These are phyloP conservation scores for Catagonus wagneri DNA, from an alignment of 2,113 vertebrate genomes.

Conservation along the genomic window DNA sequence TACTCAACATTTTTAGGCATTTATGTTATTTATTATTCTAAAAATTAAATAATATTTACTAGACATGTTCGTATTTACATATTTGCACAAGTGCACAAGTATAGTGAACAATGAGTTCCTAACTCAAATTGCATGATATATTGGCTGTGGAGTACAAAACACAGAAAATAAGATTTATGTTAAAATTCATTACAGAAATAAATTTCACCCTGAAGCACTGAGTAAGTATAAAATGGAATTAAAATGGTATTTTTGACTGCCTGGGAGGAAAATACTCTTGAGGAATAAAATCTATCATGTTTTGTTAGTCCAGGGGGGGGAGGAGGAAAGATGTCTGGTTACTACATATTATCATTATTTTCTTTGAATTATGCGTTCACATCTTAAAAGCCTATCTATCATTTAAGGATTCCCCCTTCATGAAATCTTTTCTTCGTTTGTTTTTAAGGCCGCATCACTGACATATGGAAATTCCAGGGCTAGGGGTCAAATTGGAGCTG, in stretches of 20 bases:
- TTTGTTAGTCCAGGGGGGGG: neutral
- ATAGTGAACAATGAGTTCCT: neutral
- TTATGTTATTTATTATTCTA: neutral
- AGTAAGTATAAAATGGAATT: neutral
- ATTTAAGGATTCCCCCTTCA: neutral
- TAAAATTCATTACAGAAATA: neutral
- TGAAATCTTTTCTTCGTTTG: neutral
- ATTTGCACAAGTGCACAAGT: neutral
- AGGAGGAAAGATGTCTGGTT: too few species aligned
- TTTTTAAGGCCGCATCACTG: too few species aligned
- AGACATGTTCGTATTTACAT: neutral
- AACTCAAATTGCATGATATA: neutral
- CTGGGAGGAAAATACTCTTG: neutral
- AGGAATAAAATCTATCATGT: neutral
- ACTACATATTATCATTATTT: neutral
- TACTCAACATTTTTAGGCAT: neutral
- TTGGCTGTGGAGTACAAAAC: neutral
- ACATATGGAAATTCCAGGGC: too few species aligned
- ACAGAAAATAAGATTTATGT: neutral
- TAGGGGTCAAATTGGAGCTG: too few species aligned
- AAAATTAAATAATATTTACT: neutral
- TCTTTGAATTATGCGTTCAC: slow-evolving; percentile 1
- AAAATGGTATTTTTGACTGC: neutral
- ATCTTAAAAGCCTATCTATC: neutral
- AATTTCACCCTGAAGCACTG: neutral